These are phyloP conservation scores for Morelia viridis DNA, from an alignment of 2,797 vertebrate genomes.

Conservation along the genomic window DNA sequence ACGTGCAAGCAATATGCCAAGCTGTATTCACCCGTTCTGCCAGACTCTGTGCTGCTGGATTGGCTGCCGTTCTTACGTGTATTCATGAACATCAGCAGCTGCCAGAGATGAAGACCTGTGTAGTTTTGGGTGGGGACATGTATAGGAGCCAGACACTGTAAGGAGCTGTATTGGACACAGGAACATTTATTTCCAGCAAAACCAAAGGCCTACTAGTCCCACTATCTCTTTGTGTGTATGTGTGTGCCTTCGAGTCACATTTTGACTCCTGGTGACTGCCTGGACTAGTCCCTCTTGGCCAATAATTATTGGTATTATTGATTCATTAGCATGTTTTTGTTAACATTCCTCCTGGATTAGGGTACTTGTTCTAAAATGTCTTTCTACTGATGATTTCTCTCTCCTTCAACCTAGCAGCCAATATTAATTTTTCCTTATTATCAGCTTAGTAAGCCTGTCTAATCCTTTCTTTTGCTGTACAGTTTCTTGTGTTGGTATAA, in stretches of 20 bases:
- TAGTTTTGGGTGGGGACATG: constrained; percentile 79
- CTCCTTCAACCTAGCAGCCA: background rate
- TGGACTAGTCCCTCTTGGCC: background rate
- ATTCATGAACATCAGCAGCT: constrained; percentile 71
- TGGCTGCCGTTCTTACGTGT: constrained; percentile 76
- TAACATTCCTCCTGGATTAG: background rate
- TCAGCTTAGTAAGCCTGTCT: background rate
- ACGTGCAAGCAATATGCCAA: constrained; percentile 74
- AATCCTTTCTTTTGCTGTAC: background rate
- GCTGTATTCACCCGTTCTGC: constrained; percentile 74
- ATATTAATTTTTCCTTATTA: background rate
- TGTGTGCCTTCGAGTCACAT: too few relatives aligned
- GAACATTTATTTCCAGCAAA: background rate
- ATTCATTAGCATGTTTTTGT: background rate
- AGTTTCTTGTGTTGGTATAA: background rate
- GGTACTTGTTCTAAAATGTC: background rate
- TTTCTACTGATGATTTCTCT: background rate
- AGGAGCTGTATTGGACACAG: background rate
- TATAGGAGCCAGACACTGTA: constrained; percentile 73
- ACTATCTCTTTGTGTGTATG: background rate
- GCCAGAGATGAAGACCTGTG: constrained; percentile 59
- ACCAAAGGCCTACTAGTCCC: background rate
- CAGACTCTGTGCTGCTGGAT: constrained; percentile 74
- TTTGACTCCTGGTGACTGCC: too few relatives aligned
- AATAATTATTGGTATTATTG: background rate